Base-by-base conservation (phyloP, 2,113 vertebrate genomes). In the Mirounga angustirostris region DNA sequence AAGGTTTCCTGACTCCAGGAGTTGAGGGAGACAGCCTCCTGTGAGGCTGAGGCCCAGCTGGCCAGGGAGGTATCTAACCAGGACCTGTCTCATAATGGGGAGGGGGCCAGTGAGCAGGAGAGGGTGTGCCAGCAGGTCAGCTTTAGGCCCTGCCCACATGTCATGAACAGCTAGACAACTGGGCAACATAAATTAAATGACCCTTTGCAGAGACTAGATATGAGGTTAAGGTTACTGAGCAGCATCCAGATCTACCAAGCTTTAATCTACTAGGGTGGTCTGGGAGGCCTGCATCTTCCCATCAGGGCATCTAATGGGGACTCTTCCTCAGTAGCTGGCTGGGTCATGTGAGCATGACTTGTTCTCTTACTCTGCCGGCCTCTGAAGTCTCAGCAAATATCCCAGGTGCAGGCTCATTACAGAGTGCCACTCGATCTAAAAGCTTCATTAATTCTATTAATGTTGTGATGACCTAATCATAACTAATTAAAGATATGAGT, bases 231-330 rank as follows among this genome's bases (percentile, higher is more conserved):
- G 43, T 36, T 5, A 36, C 50, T 16, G 18, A n/a, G 36, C 28
- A 13, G 0, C 1, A 2, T 12, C 65, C 2, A 18, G 24, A 12
- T 4, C 7, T 18, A 46, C 12, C 14, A 22, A 58, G 36, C 0
- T 1, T 6, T 4, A 9, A 0, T 33, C 19, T 28, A 0, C 30
- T 43, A 9, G 26, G 26, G 7, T 0, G 21, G 24, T 0, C 5
- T 2, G 54, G 15, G 58, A 71, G 9, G 13, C 33, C 28, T 78
- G 43, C 4, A 13, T 54, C 33, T 58, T 54, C 28, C 26, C 61
- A 1, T 12, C 26, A 0, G 28, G 13, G 7, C 28, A 26, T 10
- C 14, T 6, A 0, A 0, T 0, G 0, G 21, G 10, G 4, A 1
- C 30, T 9, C 16, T 18, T 5, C 15, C 7, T 40, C 28, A 1